phyloP scores from a whole-genome alignment of 2,888 invertebrate species.

The Caenorhabditis afra region DNA sequence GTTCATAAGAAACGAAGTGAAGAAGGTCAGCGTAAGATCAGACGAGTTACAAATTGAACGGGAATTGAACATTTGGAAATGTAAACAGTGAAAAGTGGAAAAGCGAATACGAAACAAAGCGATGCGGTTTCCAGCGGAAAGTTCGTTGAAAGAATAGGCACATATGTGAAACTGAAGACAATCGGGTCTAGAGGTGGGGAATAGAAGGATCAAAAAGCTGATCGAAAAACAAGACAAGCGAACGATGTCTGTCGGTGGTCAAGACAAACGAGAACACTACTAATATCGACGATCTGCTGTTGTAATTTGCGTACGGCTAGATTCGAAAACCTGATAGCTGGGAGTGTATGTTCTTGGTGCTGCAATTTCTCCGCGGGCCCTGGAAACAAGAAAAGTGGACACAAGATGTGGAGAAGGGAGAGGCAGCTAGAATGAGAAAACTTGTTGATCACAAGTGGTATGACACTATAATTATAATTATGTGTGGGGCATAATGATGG shows the following conservation, averaged over 20 bases:
- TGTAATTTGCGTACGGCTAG: conserved; percentile 57
- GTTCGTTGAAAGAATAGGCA: conserved; percentile 48
- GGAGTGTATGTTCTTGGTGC: conserved; percentile 52
- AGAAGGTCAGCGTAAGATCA: conserved; percentile 39
- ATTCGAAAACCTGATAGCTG: conserved; percentile 63
- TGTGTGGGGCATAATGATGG: conserved; percentile 18
- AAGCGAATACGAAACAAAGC: conserved; percentile 42
- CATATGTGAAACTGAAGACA: conserved; percentile 37
- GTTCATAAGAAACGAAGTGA: neutral
- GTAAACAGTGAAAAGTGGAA: conserved; percentile 39
- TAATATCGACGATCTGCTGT: conserved; percentile 61
- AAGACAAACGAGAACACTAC: conserved; percentile 20
- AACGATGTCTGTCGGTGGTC: conserved; percentile 2
- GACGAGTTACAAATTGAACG: conserved; percentile 28
- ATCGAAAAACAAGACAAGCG: conserved; percentile 11
- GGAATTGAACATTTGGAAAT: conserved; percentile 26
- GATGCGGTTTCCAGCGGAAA: too few relatives aligned
- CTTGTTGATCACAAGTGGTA: conserved; percentile 43
- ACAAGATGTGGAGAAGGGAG: neutral
- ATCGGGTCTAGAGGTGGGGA: conserved; percentile 17
- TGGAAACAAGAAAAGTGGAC: conserved; percentile 46
- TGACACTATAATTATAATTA: conserved; percentile 44
- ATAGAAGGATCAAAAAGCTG: conserved; percentile 3
- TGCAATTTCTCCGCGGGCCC: conserved; percentile 56
- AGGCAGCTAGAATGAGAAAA: conserved; percentile 12